phyloP scores from a whole-genome alignment of 2,888 invertebrate genomes.

The Epinotia nisella region DNA sequence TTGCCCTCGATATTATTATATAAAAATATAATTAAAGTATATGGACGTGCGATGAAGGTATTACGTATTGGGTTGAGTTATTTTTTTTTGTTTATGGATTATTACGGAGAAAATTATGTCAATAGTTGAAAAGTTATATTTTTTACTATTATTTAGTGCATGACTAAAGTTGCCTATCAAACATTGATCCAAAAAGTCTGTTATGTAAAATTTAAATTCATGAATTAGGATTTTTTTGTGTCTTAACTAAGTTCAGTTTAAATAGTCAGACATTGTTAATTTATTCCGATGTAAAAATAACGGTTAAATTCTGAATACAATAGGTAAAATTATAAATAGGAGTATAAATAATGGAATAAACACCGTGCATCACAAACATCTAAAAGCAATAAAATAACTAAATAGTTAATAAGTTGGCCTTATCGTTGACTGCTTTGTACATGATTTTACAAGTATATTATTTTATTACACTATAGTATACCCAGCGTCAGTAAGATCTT shows the following conservation, averaged over 20 bases:
- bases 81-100: not conserved
- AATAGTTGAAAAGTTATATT: not conserved
- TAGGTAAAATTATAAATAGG: not conserved
- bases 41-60: not conserved
- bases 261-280: not conserved
- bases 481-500: too few species aligned
- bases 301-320: not conserved
- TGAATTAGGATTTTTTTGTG: not conserved
- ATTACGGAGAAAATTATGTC: not conserved
- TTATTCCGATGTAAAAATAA: not conserved
- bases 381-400: not conserved
- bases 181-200: not conserved
- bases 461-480: too few species aligned
- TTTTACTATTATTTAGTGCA: not conserved
- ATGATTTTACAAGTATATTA: not conserved
- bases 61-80: not conserved
- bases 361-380: not conserved
- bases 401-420: not conserved
- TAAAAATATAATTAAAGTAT: not conserved
- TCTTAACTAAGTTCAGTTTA: not conserved
- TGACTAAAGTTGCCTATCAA: not conserved
- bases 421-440: not conserved
- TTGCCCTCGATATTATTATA: not conserved
- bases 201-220: too few species aligned
- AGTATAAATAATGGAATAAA: not conserved